These are phyloP conservation scores for Lophotis ruficrista DNA, from an alignment of 2,113 vertebrate species.

Conservation along the genomic window DNA sequence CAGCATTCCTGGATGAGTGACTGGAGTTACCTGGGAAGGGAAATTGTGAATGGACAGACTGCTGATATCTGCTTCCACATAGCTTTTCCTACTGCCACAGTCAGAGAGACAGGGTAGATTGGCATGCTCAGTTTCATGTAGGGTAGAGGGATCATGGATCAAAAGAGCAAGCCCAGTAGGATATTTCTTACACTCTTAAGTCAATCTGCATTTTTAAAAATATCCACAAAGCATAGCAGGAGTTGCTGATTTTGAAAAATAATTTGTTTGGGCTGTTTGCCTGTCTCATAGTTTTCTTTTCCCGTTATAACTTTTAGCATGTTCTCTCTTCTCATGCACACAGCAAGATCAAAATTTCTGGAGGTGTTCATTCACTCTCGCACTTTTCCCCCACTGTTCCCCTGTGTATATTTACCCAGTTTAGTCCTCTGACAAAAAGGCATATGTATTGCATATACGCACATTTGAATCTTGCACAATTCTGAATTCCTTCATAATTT, in stretches of 20 bases:
- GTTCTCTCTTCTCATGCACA: background rate
- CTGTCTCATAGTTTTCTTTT: background rate
- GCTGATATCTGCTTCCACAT: background rate
- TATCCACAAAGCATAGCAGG: background rate
- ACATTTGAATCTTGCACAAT: background rate
- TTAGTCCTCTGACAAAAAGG: background rate
- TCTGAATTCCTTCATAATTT: background rate
- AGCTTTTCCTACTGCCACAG: background rate
- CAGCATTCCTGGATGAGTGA: background rate
- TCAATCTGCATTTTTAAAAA: background rate
- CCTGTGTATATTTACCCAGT: background rate
- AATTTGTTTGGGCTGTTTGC: background rate
- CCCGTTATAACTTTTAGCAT: background rate
- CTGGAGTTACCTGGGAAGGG: background rate
- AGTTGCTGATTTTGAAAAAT: background rate
- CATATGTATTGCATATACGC: too few species aligned
- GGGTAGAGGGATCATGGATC: background rate
- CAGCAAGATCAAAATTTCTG: background rate
- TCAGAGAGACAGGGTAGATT: background rate
- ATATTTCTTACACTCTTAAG: background rate
- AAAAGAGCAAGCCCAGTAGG: background rate
- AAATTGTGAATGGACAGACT: background rate
- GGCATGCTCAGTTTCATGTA: rapidly evolving
- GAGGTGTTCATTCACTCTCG: background rate
- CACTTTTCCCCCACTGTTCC: rapidly evolving